A percentile compares a stretch with the other conserved stretches of the same genome.
Conservation (phyloP, 2,797 vertebrate species). For the Mormyrus hasselquistii region DNA sequence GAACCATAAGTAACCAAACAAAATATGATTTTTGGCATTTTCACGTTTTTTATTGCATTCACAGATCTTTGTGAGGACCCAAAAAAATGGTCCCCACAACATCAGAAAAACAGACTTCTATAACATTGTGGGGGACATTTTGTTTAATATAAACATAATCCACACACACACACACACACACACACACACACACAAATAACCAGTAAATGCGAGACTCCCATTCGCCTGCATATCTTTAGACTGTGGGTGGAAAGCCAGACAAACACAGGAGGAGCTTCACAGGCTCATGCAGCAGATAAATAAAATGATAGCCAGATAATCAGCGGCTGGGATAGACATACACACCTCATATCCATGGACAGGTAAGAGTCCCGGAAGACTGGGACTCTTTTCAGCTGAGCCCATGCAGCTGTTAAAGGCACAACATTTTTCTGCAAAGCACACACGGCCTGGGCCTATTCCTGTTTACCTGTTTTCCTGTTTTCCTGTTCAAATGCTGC, state of each 20-base stretch:
- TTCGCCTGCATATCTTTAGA: not conserved
- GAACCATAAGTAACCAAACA: not conserved
- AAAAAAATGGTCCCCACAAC: not conserved
- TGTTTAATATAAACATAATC: not conserved
- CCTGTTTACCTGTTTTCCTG: conserved; percentile 35
- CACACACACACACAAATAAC: not conserved
- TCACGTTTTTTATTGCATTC: not conserved
- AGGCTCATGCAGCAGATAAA: not conserved
- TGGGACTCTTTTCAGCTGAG: not conserved
- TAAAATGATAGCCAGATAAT: not conserved
- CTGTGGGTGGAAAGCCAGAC: not conserved
- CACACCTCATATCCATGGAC: not conserved
- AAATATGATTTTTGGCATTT: not conserved
- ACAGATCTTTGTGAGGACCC: not conserved
- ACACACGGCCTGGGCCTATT: conserved; percentile 44
- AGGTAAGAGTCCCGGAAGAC: not conserved
- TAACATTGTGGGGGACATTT: not conserved
- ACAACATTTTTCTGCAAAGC: not conserved
- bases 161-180: not conserved
- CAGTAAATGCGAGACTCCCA: not conserved
- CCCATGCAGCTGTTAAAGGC: not conserved
- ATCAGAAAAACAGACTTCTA: not conserved
- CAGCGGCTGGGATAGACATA: not conserved
- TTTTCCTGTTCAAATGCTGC: conserved; percentile 40
- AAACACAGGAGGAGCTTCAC: not conserved